These are phyloP conservation scores for Dendrocincla fuliginosa DNA, from an alignment of 2,797 vertebrate genomes.

Conservation along the genomic window DNA sequence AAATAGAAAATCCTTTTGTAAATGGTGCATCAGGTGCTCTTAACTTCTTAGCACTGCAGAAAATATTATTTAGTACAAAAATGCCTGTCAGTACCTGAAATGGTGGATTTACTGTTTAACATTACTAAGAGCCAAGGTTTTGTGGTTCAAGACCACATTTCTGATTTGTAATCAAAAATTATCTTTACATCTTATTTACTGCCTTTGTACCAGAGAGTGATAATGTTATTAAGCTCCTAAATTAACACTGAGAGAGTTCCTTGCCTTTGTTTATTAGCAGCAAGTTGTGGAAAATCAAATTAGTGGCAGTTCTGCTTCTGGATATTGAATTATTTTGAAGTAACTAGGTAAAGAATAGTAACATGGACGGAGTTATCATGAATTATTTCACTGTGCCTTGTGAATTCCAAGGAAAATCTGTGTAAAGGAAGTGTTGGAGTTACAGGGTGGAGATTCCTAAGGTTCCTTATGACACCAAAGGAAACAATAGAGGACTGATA, in stretches of 20 bases:
- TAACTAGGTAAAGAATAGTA: not conserved
- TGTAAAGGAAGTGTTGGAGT: not conserved
- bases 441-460: not conserved
- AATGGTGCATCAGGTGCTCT: not conserved
- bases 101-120: not conserved
- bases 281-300: not conserved
- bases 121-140: not conserved
- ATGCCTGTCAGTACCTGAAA: not conserved
- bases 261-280: not conserved
- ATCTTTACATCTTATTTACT: not conserved
- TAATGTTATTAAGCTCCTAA: not conserved
- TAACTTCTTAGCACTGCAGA: not conserved
- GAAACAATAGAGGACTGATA: not conserved
- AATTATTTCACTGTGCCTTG: not conserved
- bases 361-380: not conserved
- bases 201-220: not conserved
- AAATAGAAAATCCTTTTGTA: not conserved
- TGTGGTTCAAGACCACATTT: not conserved
- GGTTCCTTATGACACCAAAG: not conserved
- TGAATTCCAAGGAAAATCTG: not conserved
- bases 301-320: not conserved
- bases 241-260: not conserved
- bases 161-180: not conserved
- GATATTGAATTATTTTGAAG: not conserved
- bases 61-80: not conserved